Conservation (phyloP, 2,888 invertebrate genomes). For the Anthophora plumipes region DNA sequence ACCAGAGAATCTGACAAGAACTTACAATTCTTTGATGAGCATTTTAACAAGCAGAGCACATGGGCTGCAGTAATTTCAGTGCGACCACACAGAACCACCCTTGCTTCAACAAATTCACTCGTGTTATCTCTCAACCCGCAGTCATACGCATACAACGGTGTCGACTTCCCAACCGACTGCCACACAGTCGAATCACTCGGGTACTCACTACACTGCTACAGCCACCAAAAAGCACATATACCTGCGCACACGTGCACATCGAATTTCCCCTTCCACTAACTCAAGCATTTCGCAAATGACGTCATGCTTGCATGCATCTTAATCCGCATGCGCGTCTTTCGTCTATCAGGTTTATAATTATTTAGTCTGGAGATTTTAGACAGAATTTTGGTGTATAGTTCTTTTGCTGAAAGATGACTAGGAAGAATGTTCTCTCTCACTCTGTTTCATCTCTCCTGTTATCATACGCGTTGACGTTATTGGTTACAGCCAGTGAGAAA, state of each 20-base stretch:
- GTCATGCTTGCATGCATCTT: conserved; percentile 66
- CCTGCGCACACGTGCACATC: conserved; percentile 73
- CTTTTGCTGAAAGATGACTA: too few relatives aligned
- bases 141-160: conserved; percentile 65
- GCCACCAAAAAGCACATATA: conserved; percentile 63
- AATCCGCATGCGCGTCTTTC: conserved; percentile 47
- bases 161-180: conserved; percentile 68
- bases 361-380: conserved; percentile 25
- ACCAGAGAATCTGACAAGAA: conserved; percentile 38
- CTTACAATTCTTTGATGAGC: conserved; percentile 84
- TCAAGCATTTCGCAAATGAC: conserved; percentile 69
- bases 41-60: conserved; percentile 80
- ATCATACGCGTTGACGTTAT: too few relatives aligned
- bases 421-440: too few relatives aligned
- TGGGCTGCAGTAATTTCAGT: conserved; percentile 70
- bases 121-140: conserved; percentile 71
- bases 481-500: too few relatives aligned
- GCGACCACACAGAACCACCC: conserved; percentile 68
- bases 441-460: too few relatives aligned
- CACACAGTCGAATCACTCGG: conserved; percentile 66
- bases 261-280: conserved; percentile 29
- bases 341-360: conserved; percentile 23
- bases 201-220: conserved; percentile 55
- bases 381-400: too few relatives aligned
- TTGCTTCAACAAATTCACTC: conserved; percentile 67